Evolutionary conservation across 2,113 vertebrate genomes (phyloP).

Genomic region (Petaurus breviceps): DNA sequence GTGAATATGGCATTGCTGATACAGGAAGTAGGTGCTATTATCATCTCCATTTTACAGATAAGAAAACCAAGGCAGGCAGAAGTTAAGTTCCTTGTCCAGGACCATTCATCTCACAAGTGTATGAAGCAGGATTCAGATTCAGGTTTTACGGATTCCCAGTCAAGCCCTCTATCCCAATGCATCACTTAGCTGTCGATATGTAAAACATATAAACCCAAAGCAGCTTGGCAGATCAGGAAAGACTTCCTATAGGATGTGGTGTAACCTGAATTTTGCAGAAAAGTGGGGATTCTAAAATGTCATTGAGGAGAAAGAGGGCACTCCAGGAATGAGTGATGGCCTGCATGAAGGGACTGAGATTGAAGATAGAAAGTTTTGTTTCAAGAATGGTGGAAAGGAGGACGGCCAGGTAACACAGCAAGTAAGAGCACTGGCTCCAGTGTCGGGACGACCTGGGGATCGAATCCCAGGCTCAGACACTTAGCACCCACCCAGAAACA

Average conservation of each 20-base stretch:
- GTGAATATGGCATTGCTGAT: too few species aligned
- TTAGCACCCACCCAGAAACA: too few species aligned
- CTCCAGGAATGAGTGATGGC: background rate
- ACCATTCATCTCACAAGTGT: background rate
- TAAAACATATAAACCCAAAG: background rate
- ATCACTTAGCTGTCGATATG: background rate
- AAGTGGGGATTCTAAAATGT: background rate
- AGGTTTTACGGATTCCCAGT: background rate
- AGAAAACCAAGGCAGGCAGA: background rate
- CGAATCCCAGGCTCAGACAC: too few species aligned
- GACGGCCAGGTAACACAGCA: too few species aligned
- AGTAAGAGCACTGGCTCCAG: too few species aligned
- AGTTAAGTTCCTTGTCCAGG: background rate
- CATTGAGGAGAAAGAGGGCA: background rate
- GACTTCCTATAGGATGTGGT: background rate
- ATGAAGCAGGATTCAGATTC: background rate
- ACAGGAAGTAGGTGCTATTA: background rate
- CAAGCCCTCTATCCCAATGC: background rate
- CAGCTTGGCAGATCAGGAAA: background rate
- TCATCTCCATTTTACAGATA: background rate
- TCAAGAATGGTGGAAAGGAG: background rate
- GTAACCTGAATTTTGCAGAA: background rate
- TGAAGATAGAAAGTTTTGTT: background rate
- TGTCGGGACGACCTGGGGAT: too few species aligned
- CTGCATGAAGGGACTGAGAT: background rate